Percentiles rank a stretch among this genome's conserved stretches.
These are phyloP conservation scores for Penaeus japonicus DNA, from an alignment of 1,140 invertebrate species.

Conservation along the genomic window DNA sequence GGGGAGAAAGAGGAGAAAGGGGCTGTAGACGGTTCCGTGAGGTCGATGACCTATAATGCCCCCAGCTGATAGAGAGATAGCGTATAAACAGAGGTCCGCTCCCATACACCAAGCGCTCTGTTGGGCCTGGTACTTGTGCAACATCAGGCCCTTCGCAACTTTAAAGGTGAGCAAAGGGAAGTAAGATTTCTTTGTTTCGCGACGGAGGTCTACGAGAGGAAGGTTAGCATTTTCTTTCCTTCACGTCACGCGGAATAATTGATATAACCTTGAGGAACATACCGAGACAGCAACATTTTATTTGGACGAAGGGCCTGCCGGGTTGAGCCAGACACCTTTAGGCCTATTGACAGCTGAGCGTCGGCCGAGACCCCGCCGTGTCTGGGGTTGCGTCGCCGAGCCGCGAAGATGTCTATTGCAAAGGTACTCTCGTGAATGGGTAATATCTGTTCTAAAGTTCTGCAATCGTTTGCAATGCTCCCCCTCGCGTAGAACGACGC, in stretches of 20 bases:
- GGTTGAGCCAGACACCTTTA: slow-evolving; percentile 39
- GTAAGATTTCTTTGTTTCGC: neutral
- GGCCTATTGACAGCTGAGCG: slow-evolving; percentile 46
- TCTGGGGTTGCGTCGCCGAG: slow-evolving; percentile 29
- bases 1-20: no score
- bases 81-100: no score
- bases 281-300: slow-evolving; percentile 7
- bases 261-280: slow-evolving; percentile 11
- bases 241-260: neutral
- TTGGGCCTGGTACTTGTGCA: no score
- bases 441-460: neutral
- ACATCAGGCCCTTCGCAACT: no score
- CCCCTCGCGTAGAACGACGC: no score
- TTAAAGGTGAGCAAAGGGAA: no score
- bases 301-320: neutral
- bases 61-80: no score
- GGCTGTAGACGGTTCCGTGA: no score
- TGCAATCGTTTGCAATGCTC: neutral
- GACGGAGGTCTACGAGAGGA: neutral
- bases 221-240: neutral
- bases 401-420: slow-evolving; percentile 21
- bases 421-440: neutral
- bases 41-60: no score
- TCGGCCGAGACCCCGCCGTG: slow-evolving; percentile 26
- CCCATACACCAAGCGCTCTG: no score